Conservation (phyloP, 2,797 vertebrate species). For the Acanthurus leucopareius region DNA sequence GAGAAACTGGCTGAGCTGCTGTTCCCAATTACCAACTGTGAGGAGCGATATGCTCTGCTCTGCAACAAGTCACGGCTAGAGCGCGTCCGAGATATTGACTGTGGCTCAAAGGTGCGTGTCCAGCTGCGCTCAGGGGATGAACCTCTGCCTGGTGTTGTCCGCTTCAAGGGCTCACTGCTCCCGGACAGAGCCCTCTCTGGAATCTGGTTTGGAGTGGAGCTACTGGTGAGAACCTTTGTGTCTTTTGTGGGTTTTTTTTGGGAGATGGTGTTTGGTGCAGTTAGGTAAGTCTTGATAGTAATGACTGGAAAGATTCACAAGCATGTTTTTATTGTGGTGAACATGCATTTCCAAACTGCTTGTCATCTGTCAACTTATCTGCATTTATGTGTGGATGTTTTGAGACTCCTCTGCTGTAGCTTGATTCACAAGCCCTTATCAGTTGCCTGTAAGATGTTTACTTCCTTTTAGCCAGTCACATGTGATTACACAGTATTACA, state of each 20-base stretch:
- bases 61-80: slow-evolving; percentile 91
- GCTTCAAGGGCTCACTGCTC: slow-evolving; percentile 94
- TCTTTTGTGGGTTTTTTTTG: not conserved
- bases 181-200: slow-evolving; percentile 94
- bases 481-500: not conserved
- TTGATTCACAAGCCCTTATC: not conserved
- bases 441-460: not conserved
- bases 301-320: not conserved
- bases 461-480: not conserved
- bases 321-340: no score
- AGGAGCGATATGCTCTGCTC: slow-evolving; percentile 94
- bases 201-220: slow-evolving; percentile 97
- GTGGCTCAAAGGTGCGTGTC: slow-evolving; percentile 94
- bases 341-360: no score
- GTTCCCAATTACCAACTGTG: slow-evolving; percentile 97
- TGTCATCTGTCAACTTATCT: no score
- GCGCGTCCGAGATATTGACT: slow-evolving; percentile 92
- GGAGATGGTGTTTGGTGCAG: not conserved
- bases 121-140: slow-evolving; percentile 95
- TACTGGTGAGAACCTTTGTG: slow-evolving; percentile 89
- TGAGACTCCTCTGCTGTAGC: not conserved
- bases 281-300: not conserved
- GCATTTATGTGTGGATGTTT: not conserved
- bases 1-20: slow-evolving; percentile 95
- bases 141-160: slow-evolving; percentile 94